Percentiles rank a stretch among this genome's conserved stretches.
These are phyloP conservation scores for Plebejus melissa DNA, from an alignment of 2,888 invertebrate species.

Conservation along the genomic window DNA sequence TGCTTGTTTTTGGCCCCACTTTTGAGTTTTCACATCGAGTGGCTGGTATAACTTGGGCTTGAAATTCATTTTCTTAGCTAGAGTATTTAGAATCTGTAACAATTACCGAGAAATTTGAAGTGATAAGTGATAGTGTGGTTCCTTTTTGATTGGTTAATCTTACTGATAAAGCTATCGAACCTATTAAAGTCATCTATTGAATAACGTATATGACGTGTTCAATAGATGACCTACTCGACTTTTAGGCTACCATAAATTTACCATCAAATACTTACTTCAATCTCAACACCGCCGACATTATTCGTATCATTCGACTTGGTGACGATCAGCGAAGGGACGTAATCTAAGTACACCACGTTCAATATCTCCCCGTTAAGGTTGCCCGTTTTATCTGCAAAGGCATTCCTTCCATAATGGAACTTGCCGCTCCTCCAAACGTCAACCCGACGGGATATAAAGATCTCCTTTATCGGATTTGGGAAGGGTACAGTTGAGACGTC, in stretches of 20 bases:
- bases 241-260: too few species aligned
- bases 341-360: slow-evolving; percentile 82
- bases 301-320: slow-evolving; percentile 56
- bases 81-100: slow-evolving; percentile 81
- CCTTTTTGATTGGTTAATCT: neutral
- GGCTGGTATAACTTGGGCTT: slow-evolving; percentile 83
- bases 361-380: slow-evolving; percentile 79
- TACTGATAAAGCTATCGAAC: too few species aligned
- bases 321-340: slow-evolving; percentile 82
- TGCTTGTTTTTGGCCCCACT: slow-evolving; percentile 82
- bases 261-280: slow-evolving; percentile 74
- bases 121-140: neutral
- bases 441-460: slow-evolving; percentile 80
- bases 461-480: slow-evolving; percentile 78
- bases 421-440: slow-evolving; percentile 83
- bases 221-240: neutral
- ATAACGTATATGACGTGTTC: neutral
- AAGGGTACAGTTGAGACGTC: slow-evolving; percentile 86
- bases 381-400: slow-evolving; percentile 80
- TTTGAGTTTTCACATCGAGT: slow-evolving; percentile 76
- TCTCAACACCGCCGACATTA: slow-evolving; percentile 81
- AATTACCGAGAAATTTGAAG: neutral
- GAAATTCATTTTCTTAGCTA: slow-evolving; percentile 86
- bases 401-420: slow-evolving; percentile 72
- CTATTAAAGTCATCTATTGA: neutral